Evolutionary conservation across 2,888 invertebrate species (phyloP), one percentile per base, ranked within the genome.

Genomic region (Drosophila leonis): DNA sequence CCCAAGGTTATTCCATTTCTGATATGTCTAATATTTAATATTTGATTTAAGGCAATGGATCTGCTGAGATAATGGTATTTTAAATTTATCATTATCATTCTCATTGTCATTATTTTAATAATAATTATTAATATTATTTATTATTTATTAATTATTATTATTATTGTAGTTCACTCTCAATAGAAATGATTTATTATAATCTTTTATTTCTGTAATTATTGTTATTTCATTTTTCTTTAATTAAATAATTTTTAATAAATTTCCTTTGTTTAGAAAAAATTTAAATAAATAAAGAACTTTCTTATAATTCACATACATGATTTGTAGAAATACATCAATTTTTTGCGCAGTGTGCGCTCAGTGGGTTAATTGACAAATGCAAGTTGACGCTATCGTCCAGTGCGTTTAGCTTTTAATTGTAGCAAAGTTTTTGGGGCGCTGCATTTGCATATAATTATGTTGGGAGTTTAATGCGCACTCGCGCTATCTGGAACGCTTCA

Each of bases 401-500:
- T 87, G 78, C 82, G 67, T 82, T 84, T 82, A 80, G 84, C 82
- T 84, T 80, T 84, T 87, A 87, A 84, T 84, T 87, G 83, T 74
- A 78, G 69, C 57, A 75, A 71, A 72, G 72, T 83, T 82, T 79
- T 73, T 73, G 65, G 68, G 63, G 65, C 44, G 74, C 66, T 75
- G 72, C 83, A 83, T 88, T 85, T 88, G 85, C 85, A 85, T 85
- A 83, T 85, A 75, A 85, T 83, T 83, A 83, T 77, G 83, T 59
- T 60, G 77, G 66, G 68, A 79, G 72, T 74, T 74, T 74, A 71
- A 71, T 69, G 65, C 74, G 29, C 72, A 56, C 39, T 70, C 44
- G 60, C 27, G 70, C 63, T 67, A 70, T 75, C 68, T 65, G 41
- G 44, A 37, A 42, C 59, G 62, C 51, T 24, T 41, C 35, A 37